Percentiles rank a stretch among this genome's conserved stretches.
Conservation (phyloP, 2,888 invertebrate genomes). For the Drosophila maculinotata region DNA sequence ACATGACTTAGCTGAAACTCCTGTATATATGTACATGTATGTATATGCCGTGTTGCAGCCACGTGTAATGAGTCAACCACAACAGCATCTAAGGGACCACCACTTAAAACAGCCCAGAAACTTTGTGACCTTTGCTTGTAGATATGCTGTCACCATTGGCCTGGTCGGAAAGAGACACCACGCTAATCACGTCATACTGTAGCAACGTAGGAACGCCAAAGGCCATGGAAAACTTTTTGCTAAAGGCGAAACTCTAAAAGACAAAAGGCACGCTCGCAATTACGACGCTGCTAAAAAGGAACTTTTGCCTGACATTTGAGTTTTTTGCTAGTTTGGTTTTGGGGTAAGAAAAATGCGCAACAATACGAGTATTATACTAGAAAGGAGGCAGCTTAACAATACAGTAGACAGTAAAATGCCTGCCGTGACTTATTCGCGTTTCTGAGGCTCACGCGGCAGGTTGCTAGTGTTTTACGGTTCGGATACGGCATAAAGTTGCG, state of each 20-base stretch:
- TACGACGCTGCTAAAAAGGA: conserved; percentile 63
- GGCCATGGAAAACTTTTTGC: conserved; percentile 50
- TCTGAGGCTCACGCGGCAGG: conserved; percentile 58
- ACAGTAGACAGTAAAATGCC: conserved; percentile 34
- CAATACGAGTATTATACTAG: conserved; percentile 55
- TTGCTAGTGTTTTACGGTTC: conserved; percentile 33
- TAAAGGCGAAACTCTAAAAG: conserved; percentile 53
- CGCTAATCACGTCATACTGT: conserved; percentile 48
- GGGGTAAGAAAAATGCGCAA: conserved; percentile 70
- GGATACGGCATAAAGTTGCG: conserved; percentile 10
- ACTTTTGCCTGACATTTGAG: conserved; percentile 71
- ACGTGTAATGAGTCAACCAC: conserved; percentile 26
- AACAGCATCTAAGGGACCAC: conserved; percentile 31
- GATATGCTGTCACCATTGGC: conserved; percentile 25
- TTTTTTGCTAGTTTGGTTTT: conserved; percentile 29
- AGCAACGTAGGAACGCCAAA: conserved; percentile 13
- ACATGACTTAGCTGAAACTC: too few species aligned
- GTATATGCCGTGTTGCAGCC: not conserved
- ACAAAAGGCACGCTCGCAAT: conserved; percentile 70
- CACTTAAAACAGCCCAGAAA: conserved; percentile 2
- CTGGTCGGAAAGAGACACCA: conserved; percentile 17
- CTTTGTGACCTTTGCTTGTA: conserved; percentile 42
- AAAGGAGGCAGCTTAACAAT: conserved; percentile 30
- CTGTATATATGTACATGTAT: too few species aligned
- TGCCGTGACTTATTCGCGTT: conserved; percentile 79